These are phyloP conservation scores for Drosophila pseudotalamancana DNA, from an alignment of 2,888 invertebrate genomes.

Conservation along the genomic window DNA sequence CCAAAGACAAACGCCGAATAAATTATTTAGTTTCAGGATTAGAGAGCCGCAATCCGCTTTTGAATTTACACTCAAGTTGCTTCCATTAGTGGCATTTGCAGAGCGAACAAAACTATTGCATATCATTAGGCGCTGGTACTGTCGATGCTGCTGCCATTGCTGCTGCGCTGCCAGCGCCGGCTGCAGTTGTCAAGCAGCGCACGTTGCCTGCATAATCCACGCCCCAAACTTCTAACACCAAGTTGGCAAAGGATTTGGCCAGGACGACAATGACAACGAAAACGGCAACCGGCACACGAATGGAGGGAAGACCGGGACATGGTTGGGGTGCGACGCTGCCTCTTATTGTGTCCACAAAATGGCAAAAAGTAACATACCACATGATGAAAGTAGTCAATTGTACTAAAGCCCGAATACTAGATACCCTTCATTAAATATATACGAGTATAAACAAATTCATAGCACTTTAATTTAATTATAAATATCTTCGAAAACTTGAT, in stretches of 20 bases:
- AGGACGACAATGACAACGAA: constrained; percentile 31
- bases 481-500: no score
- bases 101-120: constrained; percentile 63
- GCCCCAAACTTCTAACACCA: constrained; percentile 53
- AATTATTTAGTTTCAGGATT: constrained; percentile 75
- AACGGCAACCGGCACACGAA: constrained; percentile 4
- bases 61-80: constrained; percentile 78
- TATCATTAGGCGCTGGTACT: constrained; percentile 67
- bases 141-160: constrained; percentile 14
- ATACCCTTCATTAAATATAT: constrained; percentile 2
- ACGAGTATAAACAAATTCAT: not conserved
- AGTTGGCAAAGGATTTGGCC: constrained; percentile 58
- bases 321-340: constrained; percentile 13
- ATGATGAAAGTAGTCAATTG: constrained; percentile 14
- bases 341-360: constrained; percentile 44
- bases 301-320: not conserved
- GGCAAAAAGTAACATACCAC: constrained; percentile 18
- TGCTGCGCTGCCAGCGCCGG: not conserved
- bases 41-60: constrained; percentile 77
- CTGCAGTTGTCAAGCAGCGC: constrained; percentile 39
- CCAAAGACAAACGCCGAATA: constrained; percentile 71
- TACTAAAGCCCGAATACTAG: constrained; percentile 2
- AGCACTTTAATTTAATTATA: no score
- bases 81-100: constrained; percentile 71
- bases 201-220: constrained; percentile 60